Evolutionary conservation across 2,888 invertebrate species (phyloP).

Genomic region (Agrilus biguttatus): DNA sequence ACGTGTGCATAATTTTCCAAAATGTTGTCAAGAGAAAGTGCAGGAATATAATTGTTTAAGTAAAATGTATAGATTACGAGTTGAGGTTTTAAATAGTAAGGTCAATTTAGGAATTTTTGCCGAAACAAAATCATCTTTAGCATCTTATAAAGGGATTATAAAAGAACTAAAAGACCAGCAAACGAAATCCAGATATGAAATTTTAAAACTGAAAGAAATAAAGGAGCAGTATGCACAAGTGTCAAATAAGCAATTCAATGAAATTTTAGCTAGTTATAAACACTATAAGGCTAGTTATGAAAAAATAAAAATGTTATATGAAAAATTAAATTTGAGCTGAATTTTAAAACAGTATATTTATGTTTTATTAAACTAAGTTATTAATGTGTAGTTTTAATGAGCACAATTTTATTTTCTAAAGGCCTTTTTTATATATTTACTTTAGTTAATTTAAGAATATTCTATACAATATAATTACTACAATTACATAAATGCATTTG

Average conservation of each 20-base stretch:
- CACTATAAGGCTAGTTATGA: constrained; percentile 27
- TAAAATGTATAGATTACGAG: constrained; percentile 24
- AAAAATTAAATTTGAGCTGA: constrained; percentile 8
- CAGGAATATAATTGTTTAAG: constrained; percentile 23
- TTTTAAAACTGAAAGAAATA: constrained; percentile 23
- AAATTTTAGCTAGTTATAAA: constrained; percentile 28
- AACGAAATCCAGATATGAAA: constrained; percentile 21
- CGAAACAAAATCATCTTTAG: constrained; percentile 27
- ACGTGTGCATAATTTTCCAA: constrained; percentile 21
- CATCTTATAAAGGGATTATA: constrained; percentile 28
- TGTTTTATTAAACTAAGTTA: too few species aligned
- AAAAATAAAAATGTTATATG: constrained; percentile 25
- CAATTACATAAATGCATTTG: too few species aligned
- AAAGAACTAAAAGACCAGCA: constrained; percentile 27
- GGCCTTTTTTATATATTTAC: too few species aligned
- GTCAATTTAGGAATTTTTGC: constrained; percentile 26
- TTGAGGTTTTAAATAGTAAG: constrained; percentile 19
- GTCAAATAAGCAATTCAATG: constrained; percentile 29
- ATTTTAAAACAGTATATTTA: background rate
- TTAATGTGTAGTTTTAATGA: too few species aligned
- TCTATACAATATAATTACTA: too few species aligned
- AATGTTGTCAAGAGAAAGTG: constrained; percentile 22
- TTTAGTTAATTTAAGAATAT: too few species aligned
- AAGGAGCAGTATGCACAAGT: constrained; percentile 29
- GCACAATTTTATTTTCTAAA: too few species aligned